Evolutionary conservation across 1,140 invertebrate genomes (phyloP).

Genomic region (Drosophila ercepeae): DNA sequence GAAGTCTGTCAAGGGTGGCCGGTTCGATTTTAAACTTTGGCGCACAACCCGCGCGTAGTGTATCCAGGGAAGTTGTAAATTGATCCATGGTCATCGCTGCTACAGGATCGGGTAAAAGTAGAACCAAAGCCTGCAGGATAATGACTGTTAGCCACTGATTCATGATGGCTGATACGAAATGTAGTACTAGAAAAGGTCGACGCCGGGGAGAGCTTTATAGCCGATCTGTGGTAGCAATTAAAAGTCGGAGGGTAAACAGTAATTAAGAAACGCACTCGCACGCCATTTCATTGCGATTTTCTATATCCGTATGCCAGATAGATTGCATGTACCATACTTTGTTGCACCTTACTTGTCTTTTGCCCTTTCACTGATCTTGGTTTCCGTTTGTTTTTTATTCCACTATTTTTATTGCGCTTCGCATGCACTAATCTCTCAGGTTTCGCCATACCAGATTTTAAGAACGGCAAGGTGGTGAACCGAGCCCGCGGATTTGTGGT

Average conservation of each 20-base stretch:
- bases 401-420: conserved; percentile 19
- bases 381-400: conserved; percentile 27
- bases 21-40: conserved; percentile 58
- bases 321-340: conserved; percentile 43
- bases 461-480: conserved; percentile 85
- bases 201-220: conserved; percentile 24
- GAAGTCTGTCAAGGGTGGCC: conserved; percentile 53
- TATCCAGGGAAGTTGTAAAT: conserved; percentile 66
- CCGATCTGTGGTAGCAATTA: conserved; percentile 31
- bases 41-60: conserved; percentile 71
- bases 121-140: conserved; percentile 5
- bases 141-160: conserved; percentile 16
- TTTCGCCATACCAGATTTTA: conserved; percentile 84
- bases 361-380: conserved; percentile 54
- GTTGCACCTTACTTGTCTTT: conserved; percentile 47
- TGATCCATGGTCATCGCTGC: conserved; percentile 66
- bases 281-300: conserved; percentile 21
- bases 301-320: conserved; percentile 10
- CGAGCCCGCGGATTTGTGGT: conserved; percentile 86
- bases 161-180: conserved; percentile 1
- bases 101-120: conserved; percentile 11
- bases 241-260: conserved; percentile 1
- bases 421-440: conserved; percentile 69
- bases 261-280: conserved; percentile 25
- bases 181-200: neutral